These are phyloP conservation scores for Macropus fuliginosus DNA, from an alignment of 2,797 vertebrate genomes.

Conservation along the genomic window DNA sequence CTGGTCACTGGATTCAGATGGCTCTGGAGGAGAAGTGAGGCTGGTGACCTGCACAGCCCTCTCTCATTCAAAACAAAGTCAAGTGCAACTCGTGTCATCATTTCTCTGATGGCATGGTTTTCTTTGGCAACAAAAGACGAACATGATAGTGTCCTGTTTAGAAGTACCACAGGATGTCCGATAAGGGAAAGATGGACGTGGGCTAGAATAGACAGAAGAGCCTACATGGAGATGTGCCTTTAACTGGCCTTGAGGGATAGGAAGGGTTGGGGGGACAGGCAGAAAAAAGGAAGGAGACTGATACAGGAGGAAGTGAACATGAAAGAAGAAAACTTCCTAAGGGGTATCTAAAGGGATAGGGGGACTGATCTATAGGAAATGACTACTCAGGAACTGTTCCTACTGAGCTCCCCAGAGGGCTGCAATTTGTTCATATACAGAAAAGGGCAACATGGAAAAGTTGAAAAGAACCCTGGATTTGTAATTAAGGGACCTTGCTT, in stretches of 20 bases:
- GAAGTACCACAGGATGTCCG: neutral
- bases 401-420: neutral
- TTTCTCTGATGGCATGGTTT: too few relatives aligned
- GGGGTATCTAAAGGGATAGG: neutral
- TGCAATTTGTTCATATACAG: neutral
- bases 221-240: neutral
- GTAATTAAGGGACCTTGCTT: fast-evolving
- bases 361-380: neutral
- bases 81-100: too few relatives aligned
- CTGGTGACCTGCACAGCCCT: too few relatives aligned
- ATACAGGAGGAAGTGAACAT: neutral
- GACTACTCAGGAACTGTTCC: neutral
- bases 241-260: neutral
- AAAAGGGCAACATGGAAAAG: fast-evolving
- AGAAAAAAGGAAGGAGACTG: neutral
- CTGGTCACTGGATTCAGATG: too few relatives aligned
- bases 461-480: neutral
- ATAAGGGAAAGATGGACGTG: neutral
- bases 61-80: too few relatives aligned
- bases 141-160: neutral
- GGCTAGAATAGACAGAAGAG: neutral
- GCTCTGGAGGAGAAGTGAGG: too few relatives aligned
- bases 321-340: neutral
- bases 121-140: too few relatives aligned
- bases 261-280: neutral